phyloP scores from a whole-genome alignment of 2,113 vertebrate genomes.

The Erpornis zantholeuca region DNA sequence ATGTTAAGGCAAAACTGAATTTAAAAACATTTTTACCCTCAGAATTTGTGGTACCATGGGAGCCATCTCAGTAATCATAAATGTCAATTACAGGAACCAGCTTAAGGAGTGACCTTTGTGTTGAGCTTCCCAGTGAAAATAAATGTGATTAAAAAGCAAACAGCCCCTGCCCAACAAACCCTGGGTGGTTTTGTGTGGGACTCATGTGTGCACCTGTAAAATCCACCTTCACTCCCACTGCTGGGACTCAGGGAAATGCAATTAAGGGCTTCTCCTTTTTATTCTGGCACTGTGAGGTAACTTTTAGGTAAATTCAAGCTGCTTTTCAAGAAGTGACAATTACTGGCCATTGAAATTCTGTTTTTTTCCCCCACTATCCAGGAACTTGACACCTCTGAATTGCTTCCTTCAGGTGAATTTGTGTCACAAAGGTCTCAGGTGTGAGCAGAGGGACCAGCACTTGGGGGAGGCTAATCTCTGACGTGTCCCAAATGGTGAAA shows the following conservation, averaged over 20 bases:
- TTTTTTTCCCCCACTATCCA: neutral
- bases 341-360: neutral
- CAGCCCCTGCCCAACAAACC: neutral
- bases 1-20: neutral
- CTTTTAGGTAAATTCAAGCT: neutral
- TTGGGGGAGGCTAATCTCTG: neutral
- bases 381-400: neutral
- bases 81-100: conserved; percentile 5
- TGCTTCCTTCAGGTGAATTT: neutral
- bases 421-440: neutral
- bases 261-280: neutral
- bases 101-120: conserved; percentile 39
- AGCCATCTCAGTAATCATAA: conserved; percentile 18
- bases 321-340: neutral
- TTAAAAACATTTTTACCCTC: neutral
- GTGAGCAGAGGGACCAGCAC: neutral
- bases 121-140: neutral
- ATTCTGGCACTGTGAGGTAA: neutral
- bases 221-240: neutral
- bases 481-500: neutral
- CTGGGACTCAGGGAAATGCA: neutral
- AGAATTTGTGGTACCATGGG: neutral
- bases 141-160: neutral
- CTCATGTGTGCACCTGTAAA: neutral
- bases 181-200: neutral